Percentiles rank a stretch among this genome's conserved stretches.
These are phyloP conservation scores for Erannis defoliaria DNA, from an alignment of 2,888 invertebrate genomes.

Conservation along the genomic window DNA sequence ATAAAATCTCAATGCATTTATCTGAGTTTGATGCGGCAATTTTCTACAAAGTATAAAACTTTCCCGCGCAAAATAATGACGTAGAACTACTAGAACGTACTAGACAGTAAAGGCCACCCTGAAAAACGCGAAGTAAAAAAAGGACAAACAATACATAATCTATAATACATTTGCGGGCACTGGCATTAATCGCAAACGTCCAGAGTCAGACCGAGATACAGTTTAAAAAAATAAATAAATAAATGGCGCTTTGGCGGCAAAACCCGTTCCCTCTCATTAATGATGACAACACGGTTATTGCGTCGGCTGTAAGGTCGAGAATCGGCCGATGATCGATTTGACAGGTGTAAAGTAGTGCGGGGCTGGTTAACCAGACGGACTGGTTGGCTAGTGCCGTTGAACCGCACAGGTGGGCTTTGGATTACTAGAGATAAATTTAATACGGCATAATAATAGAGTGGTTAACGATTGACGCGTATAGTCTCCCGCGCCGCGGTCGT, in stretches of 20 bases:
- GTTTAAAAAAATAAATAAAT: slow-evolving; percentile 74
- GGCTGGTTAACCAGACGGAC: slow-evolving; percentile 77
- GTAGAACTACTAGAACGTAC: no score
- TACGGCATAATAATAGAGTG: slow-evolving; percentile 77
- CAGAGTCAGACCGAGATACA: slow-evolving; percentile 72
- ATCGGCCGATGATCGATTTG: slow-evolving; percentile 64
- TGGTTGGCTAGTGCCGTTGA: slow-evolving; percentile 82
- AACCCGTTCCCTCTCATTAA: slow-evolving; percentile 59
- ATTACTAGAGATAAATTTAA: slow-evolving; percentile 82
- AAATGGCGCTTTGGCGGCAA: slow-evolving; percentile 74
- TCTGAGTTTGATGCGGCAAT: not conserved
- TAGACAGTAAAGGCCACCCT: slow-evolving; percentile 60
- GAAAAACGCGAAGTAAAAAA: slow-evolving; percentile 53
- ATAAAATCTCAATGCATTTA: no score
- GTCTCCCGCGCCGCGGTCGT: slow-evolving; percentile 33
- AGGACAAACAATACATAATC: slow-evolving; percentile 47
- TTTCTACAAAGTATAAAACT: slow-evolving; percentile 3
- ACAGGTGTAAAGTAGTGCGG: slow-evolving; percentile 74
- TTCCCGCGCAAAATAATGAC: slow-evolving; percentile 17
- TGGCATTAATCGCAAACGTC: slow-evolving; percentile 72
- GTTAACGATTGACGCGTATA: slow-evolving; percentile 60
- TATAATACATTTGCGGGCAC: slow-evolving; percentile 60
- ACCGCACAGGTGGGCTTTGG: slow-evolving; percentile 83
- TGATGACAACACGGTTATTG: slow-evolving; percentile 56
- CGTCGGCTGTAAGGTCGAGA: slow-evolving; percentile 63